Base-by-base conservation (phyloP, 2,797 vertebrate genomes). In the Smutsia temminckii region DNA sequence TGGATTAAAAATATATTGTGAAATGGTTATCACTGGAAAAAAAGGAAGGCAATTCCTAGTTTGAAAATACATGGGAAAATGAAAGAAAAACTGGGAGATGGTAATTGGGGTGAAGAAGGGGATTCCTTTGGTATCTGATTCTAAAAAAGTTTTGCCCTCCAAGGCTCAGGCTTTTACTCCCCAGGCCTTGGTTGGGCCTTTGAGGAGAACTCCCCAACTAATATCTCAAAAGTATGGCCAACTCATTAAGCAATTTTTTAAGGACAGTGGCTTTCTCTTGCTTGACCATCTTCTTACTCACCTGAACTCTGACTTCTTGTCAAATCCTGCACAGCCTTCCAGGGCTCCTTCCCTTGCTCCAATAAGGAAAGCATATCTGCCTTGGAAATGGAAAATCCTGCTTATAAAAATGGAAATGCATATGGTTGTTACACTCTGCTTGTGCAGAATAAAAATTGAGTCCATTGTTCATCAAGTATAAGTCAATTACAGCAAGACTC, bases 281-380 rank as follows among this genome's bases (percentile, higher is more conserved):
- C 18, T 34, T 79, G 8, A 71, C n/a, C 46, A 32, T 89, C 29
- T 63, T 4, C 11, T 79, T 37, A 91, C 88, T 86, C 32, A 91
- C 93, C 88, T 86, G 74, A 68, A 8, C 66, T 85, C 55, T 72
- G 88, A 32, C 59, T 37, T 86, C 46, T 74, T 74, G 88, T 23
- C 18, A 86, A 9, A 49, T 86, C 93, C 68, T 27, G 32, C 40
- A 91, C 75, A 61, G 80, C 37, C 32, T 80, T 91, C 93, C 88
- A 94, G 75, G 49, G 81, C 20, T 85, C 88, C 57, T 91, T 86
- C 20, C 57, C 81, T 91, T 91, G 93, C 57, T 91, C 25, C 63
- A 94, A 27, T 85, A 86, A 80, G 46, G 59, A 94, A 2, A 91
- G 46, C 32, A 86, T 17, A 2, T 80, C 93, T 49, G 89, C 57